Evolutionary conservation across 2,113 vertebrate species (phyloP).

Genomic region (Formicarius rufipectus): DNA sequence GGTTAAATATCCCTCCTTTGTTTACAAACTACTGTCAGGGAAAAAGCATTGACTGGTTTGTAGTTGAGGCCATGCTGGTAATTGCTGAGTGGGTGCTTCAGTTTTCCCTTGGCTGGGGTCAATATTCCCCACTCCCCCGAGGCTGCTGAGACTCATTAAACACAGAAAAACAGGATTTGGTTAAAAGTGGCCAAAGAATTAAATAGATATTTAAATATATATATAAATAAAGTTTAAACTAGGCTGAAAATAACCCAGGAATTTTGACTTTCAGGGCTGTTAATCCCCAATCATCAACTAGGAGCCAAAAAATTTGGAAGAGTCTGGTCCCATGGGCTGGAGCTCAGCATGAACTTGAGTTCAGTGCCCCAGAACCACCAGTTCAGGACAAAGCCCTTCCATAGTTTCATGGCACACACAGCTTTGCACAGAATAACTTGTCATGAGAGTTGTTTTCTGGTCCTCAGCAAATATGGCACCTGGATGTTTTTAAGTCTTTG

Average conservation of each 20-base stretch:
- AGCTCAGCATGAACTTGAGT: neutral
- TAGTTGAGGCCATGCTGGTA: neutral
- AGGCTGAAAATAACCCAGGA: neutral
- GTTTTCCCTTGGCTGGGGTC: neutral
- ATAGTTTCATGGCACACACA: neutral
- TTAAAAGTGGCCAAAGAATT: neutral
- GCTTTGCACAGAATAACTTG: rapidly evolving
- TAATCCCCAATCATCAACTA: neutral
- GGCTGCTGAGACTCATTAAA: neutral
- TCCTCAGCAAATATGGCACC: neutral
- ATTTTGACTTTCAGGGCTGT: neutral
- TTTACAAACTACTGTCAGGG: neutral
- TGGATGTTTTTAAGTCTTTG: neutral
- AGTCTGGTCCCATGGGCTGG: neutral
- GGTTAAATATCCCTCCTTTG: neutral
- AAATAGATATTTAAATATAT: neutral
- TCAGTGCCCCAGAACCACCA: neutral
- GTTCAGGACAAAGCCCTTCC: neutral
- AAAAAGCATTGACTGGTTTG: neutral
- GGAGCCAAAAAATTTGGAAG: neutral
- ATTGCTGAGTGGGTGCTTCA: neutral
- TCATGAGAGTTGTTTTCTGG: neutral
- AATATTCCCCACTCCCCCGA: neutral
- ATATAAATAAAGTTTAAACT: neutral
- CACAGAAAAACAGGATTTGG: neutral